A percentile compares a stretch with the other conserved stretches of the same genome.
phyloP scores from a whole-genome alignment of 2,888 invertebrate species.

The Erebia epiphron region DNA sequence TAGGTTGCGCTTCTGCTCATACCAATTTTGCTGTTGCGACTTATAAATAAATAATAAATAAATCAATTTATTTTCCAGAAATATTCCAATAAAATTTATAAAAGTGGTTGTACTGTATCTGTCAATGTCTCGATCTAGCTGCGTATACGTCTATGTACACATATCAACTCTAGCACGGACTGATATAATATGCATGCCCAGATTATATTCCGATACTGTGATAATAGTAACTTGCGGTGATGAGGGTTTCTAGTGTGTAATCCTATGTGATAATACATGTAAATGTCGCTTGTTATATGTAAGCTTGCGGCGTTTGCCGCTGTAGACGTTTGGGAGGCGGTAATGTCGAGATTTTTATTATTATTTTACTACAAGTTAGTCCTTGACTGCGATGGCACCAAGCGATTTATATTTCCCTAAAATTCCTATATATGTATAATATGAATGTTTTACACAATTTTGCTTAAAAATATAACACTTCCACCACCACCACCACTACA shows the following conservation, averaged over 20 bases:
- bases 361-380: no score
- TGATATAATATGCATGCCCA: conserved; percentile 68
- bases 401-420: no score
- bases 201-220: conserved; percentile 48
- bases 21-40: no score
- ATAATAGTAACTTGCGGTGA: conserved; percentile 43
- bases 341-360: not conserved
- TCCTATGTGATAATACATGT: conserved; percentile 46
- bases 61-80: no score
- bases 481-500: no score
- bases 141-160: conserved; percentile 42
- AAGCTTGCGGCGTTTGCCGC: conserved; percentile 46
- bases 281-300: conserved; percentile 57
- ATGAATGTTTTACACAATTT: no score
- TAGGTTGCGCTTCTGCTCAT: no score
- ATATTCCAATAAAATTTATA: no score
- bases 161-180: conserved; percentile 45
- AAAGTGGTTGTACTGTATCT: conserved; percentile 20
- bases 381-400: no score
- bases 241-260: conserved; percentile 43
- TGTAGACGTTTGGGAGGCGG: conserved; percentile 44
- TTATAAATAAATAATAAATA: no score
- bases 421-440: no score
- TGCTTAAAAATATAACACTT: no score
- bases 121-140: conserved; percentile 47